Conservation (phyloP, 2,797 vertebrate species). For the Lutjanus campechanus region DNA sequence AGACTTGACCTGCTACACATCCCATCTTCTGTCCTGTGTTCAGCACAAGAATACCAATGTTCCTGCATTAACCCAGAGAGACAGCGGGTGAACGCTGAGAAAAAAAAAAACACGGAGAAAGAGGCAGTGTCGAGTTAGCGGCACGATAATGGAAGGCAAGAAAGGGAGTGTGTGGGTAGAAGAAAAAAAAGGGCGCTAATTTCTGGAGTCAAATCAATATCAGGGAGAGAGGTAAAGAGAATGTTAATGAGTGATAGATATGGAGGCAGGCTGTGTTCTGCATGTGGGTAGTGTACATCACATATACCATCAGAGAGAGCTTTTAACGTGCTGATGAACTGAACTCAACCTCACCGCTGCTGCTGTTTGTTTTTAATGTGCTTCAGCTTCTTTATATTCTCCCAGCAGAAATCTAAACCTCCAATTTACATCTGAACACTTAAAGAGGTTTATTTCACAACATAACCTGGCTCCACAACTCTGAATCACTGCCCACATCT, state of each 20-base stretch:
- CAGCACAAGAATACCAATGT: constrained; percentile 81
- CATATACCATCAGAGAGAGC: constrained; percentile 24
- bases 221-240: constrained; percentile 32
- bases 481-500: neutral
- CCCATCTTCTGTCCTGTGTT: constrained; percentile 71
- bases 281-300: constrained; percentile 28
- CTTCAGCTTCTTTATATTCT: constrained; percentile 13
- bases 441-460: constrained; percentile 12
- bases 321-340: constrained; percentile 20
- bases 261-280: constrained; percentile 18
- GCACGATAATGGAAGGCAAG: constrained; percentile 30
- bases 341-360: constrained; percentile 17
- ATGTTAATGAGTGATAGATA: constrained; percentile 40
- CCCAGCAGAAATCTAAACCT: constrained; percentile 5
- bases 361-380: constrained; percentile 15
- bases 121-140: constrained; percentile 15
- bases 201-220: constrained; percentile 65
- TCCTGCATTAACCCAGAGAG: constrained; percentile 72
- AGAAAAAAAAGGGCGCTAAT: constrained; percentile 35
- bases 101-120: constrained; percentile 10
- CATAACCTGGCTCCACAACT: neutral
- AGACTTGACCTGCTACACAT: constrained; percentile 80
- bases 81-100: constrained; percentile 41
- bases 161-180: constrained; percentile 36
- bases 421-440: neutral